Conservation (phyloP, 2,797 vertebrate species). For the Poeciliopsis paucimaculata region DNA sequence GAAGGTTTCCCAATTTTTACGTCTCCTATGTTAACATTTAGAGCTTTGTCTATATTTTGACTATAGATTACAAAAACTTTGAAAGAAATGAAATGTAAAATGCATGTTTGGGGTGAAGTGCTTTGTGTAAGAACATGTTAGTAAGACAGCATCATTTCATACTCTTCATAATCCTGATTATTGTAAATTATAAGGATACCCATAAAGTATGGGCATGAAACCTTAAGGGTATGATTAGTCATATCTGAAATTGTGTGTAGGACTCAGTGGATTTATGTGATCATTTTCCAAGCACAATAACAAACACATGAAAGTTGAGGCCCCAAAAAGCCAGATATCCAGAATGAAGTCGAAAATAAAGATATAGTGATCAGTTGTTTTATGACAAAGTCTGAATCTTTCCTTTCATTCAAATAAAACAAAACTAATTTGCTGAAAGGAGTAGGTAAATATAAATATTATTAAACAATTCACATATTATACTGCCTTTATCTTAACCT, state of each 20-base stretch:
- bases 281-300: background rate
- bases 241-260: background rate
- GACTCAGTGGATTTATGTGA: background rate
- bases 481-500: background rate
- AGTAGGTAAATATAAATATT: background rate
- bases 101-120: no score
- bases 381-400: background rate
- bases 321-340: background rate
- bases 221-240: background rate
- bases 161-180: background rate
- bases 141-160: no score
- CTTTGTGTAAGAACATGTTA: no score
- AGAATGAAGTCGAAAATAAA: background rate
- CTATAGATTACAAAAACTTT: background rate
- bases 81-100: no score
- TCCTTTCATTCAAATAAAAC: background rate
- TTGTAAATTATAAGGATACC: background rate
- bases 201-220: no score
- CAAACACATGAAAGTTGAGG: background rate
- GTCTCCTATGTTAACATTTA: background rate
- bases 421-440: background rate
- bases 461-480: background rate
- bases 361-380: background rate
- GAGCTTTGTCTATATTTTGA: background rate
- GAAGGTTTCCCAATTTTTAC: background rate